Conservation (phyloP, 2,888 invertebrate species). For the Maniola hyperantus region DNA sequence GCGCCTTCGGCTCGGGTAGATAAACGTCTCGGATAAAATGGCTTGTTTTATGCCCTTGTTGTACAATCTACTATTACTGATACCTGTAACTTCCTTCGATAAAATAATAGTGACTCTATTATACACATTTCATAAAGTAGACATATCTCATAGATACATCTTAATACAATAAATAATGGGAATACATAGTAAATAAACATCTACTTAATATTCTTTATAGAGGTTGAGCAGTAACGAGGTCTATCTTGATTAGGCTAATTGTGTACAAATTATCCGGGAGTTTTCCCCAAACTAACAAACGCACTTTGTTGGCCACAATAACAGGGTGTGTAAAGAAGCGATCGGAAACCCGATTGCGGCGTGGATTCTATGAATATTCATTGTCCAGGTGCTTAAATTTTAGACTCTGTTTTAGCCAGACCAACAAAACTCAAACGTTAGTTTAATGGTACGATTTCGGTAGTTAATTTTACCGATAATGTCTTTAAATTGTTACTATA, state of each 20-base stretch:
- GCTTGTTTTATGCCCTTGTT: no score
- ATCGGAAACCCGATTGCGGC: slow-evolving; percentile 34
- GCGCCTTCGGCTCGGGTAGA: no score
- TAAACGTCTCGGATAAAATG: no score
- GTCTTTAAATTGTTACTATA: no score
- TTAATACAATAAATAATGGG: no score
- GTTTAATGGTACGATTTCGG: neutral
- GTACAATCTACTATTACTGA: no score
- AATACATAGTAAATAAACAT: no score
- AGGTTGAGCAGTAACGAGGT: neutral
- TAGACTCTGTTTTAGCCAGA: slow-evolving; percentile 1
- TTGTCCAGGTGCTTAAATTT: slow-evolving; percentile 41
- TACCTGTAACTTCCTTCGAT: no score
- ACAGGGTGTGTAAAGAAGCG: slow-evolving; percentile 28
- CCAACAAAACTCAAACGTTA: slow-evolving; percentile 41
- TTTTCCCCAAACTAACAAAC: slow-evolving; percentile 32
- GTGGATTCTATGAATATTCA: slow-evolving; percentile 45
- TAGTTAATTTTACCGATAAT: neutral
- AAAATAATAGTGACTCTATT: no score
- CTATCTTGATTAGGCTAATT: neutral
- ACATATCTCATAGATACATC: no score
- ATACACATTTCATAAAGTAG: no score
- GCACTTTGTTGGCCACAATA: slow-evolving; percentile 33
- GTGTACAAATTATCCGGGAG: slow-evolving; percentile 28
- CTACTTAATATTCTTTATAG: no score